Conservation (phyloP, 2,113 vertebrate species). For the Alligator mississippiensis region DNA sequence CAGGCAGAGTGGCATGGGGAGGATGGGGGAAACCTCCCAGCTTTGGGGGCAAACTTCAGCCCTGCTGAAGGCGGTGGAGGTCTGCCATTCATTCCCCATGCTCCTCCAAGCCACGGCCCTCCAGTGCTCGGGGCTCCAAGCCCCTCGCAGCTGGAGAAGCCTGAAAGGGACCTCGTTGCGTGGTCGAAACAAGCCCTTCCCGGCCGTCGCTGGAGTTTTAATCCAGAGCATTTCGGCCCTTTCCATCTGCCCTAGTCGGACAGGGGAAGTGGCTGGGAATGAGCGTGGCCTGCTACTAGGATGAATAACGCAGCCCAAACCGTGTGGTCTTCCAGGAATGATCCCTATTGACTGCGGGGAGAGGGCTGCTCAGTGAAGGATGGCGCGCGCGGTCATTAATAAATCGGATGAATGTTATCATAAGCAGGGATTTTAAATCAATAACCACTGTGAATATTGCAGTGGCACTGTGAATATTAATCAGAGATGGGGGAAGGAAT, state of each 20-base stretch:
- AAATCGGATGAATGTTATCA: neutral
- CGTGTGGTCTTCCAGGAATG: neutral
- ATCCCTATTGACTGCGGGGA: neutral
- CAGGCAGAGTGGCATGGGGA: neutral
- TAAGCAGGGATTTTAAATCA: no score
- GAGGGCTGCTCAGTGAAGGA: neutral
- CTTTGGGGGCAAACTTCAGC: neutral
- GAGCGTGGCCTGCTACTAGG: no score
- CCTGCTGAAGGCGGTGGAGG: neutral
- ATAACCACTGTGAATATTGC: neutral
- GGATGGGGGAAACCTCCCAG: neutral
- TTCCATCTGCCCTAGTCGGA: neutral
- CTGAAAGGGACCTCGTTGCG: neutral
- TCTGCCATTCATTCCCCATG: neutral
- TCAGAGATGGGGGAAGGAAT: neutral
- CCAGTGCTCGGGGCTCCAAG: neutral
- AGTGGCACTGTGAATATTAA: neutral
- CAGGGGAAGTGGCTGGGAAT: neutral
- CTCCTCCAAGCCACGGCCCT: neutral
- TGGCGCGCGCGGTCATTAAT: no score
- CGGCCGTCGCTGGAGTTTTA: neutral
- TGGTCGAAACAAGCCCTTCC: neutral
- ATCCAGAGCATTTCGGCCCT: neutral
- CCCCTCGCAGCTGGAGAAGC: neutral
- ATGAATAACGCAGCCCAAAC: neutral